phyloP scores from a whole-genome alignment of 37 sponge, comb jelly and placozoan genomes.

The Axinella damicornis region DNA sequence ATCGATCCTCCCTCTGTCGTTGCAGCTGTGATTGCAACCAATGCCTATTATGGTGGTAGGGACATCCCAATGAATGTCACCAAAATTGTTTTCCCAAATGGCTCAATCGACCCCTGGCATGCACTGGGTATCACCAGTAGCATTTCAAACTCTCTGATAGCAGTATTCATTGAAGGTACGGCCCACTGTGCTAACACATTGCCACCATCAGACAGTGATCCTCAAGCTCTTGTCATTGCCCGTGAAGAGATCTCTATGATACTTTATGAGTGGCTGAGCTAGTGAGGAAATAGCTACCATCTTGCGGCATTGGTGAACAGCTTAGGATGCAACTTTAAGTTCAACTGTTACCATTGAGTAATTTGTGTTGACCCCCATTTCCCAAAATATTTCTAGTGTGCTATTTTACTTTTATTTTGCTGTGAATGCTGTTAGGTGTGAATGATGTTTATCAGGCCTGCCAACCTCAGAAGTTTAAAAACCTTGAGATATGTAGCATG shows the following conservation, averaged over 20 bases:
- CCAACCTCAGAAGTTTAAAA: too few species aligned
- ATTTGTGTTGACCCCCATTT: too few species aligned
- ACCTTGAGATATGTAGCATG: too few species aligned
- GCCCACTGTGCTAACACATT: conserved; percentile 98
- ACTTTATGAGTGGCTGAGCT: too few species aligned
- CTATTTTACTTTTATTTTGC: too few species aligned
- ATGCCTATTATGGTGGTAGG: conserved; percentile 74
- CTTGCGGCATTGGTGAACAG: too few species aligned
- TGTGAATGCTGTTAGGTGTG: too few species aligned
- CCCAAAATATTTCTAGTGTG: too few species aligned
- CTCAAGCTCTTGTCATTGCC: conserved; percentile 42
- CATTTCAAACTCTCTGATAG: neutral
- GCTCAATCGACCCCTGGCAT: conserved; percentile 95
- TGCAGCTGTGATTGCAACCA: conserved; percentile 53
- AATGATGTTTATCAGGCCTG: too few species aligned
- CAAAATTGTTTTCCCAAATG: conserved; percentile 93
- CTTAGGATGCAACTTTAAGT: too few species aligned
- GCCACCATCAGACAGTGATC: conserved; percentile 64
- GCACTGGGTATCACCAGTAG: conserved; percentile 63
- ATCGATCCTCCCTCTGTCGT: conserved; percentile 16
- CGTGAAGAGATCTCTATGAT: conserved; percentile 48
- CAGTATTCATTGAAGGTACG: conserved; percentile 83
- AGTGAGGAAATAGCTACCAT: too few species aligned
- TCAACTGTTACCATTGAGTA: too few species aligned
- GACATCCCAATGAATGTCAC: conserved; percentile 45